These are phyloP conservation scores for Sepioteuthis lessoniana DNA, from an alignment of 2,888 invertebrate genomes.

Conservation along the genomic window DNA sequence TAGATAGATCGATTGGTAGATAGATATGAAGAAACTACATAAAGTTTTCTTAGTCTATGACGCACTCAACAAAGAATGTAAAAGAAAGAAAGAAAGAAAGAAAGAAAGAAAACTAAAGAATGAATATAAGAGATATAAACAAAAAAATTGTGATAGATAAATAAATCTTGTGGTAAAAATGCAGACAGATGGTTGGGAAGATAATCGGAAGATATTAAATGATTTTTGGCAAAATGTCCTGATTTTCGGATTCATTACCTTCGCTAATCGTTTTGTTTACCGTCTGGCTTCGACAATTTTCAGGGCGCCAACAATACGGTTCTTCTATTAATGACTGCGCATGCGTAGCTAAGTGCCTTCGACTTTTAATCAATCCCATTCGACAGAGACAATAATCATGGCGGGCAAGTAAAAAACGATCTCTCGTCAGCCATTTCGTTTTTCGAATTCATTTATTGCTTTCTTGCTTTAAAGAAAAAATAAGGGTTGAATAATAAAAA, in stretches of 20 bases:
- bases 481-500: background rate
- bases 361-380: slow-evolving; percentile 17
- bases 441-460: background rate
- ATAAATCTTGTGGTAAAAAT: background rate
- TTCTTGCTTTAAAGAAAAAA: background rate
- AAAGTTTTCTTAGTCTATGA: too few relatives aligned
- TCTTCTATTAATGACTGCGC: background rate
- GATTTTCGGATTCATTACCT: slow-evolving; percentile 33
- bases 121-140: too few relatives aligned
- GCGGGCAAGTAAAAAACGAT: background rate
- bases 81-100: too few relatives aligned
- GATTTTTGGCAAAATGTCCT: slow-evolving; percentile 33
- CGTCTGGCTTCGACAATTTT: background rate
- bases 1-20: too few relatives aligned
- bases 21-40: too few relatives aligned
- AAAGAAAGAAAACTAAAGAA: background rate
- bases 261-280: background rate
- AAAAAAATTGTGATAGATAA: too few relatives aligned
- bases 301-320: background rate
- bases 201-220: background rate
- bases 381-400: background rate
- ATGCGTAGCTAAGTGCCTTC: background rate
- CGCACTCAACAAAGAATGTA: too few relatives aligned
- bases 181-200: background rate
- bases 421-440: background rate